Evolutionary conservation across 1,140 invertebrate genomes (phyloP).

Genomic region (Anoplolepis gracilipes): DNA sequence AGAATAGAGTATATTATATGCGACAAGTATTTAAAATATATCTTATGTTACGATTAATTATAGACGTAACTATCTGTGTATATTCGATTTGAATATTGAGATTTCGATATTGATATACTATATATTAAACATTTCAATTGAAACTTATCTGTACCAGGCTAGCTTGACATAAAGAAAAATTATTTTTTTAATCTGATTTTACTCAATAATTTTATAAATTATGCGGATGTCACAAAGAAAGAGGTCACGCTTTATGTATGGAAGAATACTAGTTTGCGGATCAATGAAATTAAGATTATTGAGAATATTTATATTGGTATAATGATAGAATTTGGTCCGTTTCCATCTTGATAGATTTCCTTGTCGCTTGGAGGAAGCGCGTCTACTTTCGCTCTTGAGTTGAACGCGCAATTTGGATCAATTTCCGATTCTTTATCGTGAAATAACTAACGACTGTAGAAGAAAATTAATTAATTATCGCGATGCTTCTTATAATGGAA

Average conservation of each 20-base stretch:
- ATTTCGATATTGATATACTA: not conserved
- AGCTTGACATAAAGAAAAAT: not conserved
- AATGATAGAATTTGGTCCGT: not conserved
- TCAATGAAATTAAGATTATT: too few relatives aligned
- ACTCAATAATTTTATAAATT: slow-evolving; percentile 19
- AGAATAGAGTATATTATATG: not conserved
- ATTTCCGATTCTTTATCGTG: not conserved
- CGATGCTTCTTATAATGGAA: not conserved
- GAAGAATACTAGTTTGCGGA: too few relatives aligned
- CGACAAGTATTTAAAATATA: slow-evolving; percentile 21
- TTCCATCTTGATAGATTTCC: slow-evolving; percentile 6
- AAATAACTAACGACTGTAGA: not conserved
- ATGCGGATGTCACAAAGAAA: slow-evolving; percentile 22
- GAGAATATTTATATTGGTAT: slow-evolving; percentile 40
- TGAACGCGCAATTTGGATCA: too few relatives aligned
- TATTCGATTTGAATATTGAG: slow-evolving; percentile 19
- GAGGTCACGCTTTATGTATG: not conserved
- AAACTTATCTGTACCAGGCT: not conserved
- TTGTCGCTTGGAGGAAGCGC: not conserved
- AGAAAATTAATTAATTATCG: not conserved
- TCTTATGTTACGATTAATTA: not conserved
- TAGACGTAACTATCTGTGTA: not conserved
- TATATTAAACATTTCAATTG: not conserved
- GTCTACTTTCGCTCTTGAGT: not conserved
- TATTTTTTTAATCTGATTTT: not conserved